phyloP scores from a whole-genome alignment of 2,797 vertebrate species.

The Iguana delicatissima region DNA sequence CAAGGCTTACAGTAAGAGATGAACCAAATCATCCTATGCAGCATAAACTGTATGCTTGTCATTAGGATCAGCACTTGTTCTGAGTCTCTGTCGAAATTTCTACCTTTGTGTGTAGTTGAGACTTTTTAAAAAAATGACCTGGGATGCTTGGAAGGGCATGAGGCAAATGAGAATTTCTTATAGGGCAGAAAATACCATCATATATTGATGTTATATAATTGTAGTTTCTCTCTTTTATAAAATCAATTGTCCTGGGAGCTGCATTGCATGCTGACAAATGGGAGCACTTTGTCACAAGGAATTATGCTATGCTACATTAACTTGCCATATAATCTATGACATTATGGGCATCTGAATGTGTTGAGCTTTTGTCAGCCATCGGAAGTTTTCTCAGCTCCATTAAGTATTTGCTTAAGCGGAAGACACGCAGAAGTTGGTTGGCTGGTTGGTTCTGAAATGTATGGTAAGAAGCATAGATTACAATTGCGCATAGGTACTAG shows the following conservation, averaged over 20 bases:
- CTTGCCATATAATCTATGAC: slow-evolving; percentile 4
- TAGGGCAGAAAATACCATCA: fast-evolving
- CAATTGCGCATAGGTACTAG: background rate
- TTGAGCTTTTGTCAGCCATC: background rate
- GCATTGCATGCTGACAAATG: slow-evolving; percentile 29
- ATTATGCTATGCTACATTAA: slow-evolving; percentile 59
- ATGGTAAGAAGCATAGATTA: background rate
- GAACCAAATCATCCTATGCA: slow-evolving; percentile 10
- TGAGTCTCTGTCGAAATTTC: background rate
- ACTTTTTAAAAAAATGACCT: fast-evolving
- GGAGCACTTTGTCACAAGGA: slow-evolving; percentile 54
- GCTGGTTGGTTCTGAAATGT: background rate
- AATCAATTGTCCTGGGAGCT: slow-evolving; percentile 67
- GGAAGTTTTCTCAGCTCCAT: background rate
- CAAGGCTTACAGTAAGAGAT: slow-evolving; percentile 38
- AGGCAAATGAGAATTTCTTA: background rate
- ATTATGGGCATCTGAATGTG: background rate
- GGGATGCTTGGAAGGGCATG: background rate
- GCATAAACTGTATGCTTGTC: background rate
- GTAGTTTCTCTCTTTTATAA: slow-evolving; percentile 21
- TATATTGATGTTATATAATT: slow-evolving; percentile 33
- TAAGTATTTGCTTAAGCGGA: background rate
- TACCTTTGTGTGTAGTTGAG: fast-evolving
- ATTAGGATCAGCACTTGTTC: background rate
- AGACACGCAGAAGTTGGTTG: background rate